phyloP scores from a whole-genome alignment of 2,113 vertebrate species.

The Ia io region DNA sequence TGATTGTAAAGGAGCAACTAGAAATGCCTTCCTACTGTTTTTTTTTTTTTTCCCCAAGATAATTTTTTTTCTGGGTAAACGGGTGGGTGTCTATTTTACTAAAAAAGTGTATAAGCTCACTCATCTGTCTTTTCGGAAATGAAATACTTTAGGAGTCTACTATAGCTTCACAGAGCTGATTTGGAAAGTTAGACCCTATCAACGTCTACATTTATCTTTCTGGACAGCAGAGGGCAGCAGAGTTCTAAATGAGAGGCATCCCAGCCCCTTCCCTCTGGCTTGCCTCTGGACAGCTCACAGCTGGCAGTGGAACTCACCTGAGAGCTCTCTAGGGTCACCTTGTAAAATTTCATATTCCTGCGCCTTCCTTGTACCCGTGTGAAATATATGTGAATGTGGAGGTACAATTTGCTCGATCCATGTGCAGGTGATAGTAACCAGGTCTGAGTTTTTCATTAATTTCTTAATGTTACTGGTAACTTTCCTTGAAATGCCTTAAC shows the following conservation, averaged over 20 bases:
- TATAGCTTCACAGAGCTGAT: neutral
- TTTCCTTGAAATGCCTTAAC: neutral
- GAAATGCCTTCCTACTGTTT: neutral
- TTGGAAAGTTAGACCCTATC: neutral
- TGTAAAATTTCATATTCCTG: neutral
- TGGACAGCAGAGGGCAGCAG: slow-evolving; percentile 37
- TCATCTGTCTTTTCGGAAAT: neutral
- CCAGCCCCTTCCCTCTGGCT: neutral
- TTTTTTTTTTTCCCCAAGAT: neutral
- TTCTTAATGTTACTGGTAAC: neutral
- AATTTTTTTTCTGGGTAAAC: slow-evolving; percentile 18
- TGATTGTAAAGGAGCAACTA: neutral
- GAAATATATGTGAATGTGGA: neutral
- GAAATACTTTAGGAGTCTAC: neutral
- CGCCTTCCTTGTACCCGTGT: neutral
- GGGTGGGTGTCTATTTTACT: neutral
- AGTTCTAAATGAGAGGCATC: neutral
- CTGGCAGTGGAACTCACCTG: neutral
- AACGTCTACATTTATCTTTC: neutral
- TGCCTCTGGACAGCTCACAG: neutral
- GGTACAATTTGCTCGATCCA: neutral
- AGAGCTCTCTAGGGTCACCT: neutral
- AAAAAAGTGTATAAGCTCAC: neutral
- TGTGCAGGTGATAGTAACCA: neutral
- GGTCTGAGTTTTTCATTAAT: neutral